Conservation (phyloP, 2,888 invertebrate species). For the Pteria penguin region DNA sequence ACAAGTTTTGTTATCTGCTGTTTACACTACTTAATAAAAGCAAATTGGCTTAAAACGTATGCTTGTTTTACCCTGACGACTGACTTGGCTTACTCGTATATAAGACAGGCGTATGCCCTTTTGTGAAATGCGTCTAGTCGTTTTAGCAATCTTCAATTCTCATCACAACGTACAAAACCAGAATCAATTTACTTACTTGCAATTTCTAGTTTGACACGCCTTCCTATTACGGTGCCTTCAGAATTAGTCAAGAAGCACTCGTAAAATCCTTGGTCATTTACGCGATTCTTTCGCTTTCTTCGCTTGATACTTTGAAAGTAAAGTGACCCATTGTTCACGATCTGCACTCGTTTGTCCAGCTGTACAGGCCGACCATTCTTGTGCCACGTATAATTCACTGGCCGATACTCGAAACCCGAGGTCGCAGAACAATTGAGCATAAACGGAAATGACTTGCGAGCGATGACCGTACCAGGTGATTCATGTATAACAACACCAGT, state of each 20-base stretch:
- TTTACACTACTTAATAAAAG: no score
- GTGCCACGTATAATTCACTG: conserved; percentile 10
- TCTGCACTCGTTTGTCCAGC: background rate
- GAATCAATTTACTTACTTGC: conserved; percentile 52
- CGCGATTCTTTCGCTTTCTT: conserved; percentile 26
- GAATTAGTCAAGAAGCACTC: conserved; percentile 57
- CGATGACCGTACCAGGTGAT: background rate
- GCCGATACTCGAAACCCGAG: conserved; percentile 2
- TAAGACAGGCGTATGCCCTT: background rate
- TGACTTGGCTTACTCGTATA: no score
- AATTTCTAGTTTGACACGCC: conserved; percentile 54
- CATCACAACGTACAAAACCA: background rate
- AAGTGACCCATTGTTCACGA: conserved; percentile 23
- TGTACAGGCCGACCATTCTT: conserved; percentile 1
- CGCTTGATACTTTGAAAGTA: conserved; percentile 24
- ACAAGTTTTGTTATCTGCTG: no score
- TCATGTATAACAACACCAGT: conserved; percentile 1
- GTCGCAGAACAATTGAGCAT: conserved; percentile 21
- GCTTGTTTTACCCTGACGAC: background rate
- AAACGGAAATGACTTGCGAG: background rate
- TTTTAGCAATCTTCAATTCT: no score
- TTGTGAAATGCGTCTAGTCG: background rate
- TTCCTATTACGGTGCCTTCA: conserved; percentile 57
- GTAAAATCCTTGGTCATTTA: conserved; percentile 60
- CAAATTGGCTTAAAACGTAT: background rate